phyloP scores from a whole-genome alignment of 2,797 vertebrate species.

The Ibycter americanus region DNA sequence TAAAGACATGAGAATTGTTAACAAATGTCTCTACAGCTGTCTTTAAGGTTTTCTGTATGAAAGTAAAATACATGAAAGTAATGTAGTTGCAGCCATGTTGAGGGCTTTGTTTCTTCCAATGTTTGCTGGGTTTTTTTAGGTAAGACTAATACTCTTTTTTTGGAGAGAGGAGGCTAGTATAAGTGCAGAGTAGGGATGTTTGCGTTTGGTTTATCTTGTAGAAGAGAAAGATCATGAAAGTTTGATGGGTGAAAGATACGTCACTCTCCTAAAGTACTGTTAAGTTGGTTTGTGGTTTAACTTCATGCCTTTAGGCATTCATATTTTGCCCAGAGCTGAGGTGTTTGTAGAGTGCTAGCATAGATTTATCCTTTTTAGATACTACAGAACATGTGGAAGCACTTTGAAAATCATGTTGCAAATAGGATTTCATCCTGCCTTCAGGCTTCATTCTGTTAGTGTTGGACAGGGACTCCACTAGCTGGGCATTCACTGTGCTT shows the following conservation, averaged over 20 bases:
- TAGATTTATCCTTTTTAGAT: neutral
- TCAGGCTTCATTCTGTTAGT: neutral
- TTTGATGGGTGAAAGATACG: neutral
- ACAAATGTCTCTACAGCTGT: neutral
- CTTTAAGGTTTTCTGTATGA: neutral
- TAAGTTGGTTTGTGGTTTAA: neutral
- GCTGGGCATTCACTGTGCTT: neutral
- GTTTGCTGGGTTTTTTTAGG: neutral
- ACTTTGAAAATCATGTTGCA: neutral
- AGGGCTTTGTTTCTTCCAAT: neutral
- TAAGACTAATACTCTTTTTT: neutral
- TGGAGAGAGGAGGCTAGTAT: neutral
- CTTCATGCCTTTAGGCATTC: neutral
- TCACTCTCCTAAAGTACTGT: neutral
- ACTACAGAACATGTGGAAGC: neutral
- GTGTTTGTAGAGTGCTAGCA: neutral
- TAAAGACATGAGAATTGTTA: neutral
- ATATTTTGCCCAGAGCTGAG: neutral
- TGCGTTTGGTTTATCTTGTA: neutral
- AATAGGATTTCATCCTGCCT: neutral
- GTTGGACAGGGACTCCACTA: neutral
- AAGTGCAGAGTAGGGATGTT: fast-evolving
- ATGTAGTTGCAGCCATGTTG: neutral
- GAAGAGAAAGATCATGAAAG: neutral
- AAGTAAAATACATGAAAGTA: neutral